A percentile compares a stretch with the other conserved stretches of the same genome.
Conservation (phyloP, 2,888 invertebrate genomes). For the Campopleginae sp. region DNA sequence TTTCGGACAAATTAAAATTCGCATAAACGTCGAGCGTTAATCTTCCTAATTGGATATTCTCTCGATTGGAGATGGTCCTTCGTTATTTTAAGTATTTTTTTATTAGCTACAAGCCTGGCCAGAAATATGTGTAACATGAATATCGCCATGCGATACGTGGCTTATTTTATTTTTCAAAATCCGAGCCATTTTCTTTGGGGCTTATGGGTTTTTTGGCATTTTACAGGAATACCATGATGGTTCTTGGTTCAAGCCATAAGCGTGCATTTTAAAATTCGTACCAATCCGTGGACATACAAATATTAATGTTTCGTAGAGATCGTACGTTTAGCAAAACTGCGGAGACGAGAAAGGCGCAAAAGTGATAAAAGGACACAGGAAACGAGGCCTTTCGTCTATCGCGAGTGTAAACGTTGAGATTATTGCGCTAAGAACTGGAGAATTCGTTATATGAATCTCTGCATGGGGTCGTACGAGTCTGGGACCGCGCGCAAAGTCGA, state of each 20-base stretch:
- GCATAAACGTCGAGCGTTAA: conserved; percentile 54
- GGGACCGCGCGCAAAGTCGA: conserved; percentile 72
- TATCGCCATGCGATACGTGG: conserved; percentile 25
- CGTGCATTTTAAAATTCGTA: neutral
- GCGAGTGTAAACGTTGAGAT: conserved; percentile 40
- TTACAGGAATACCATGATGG: neutral
- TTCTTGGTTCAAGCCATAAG: conserved; percentile 4
- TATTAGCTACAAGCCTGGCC: conserved; percentile 37
- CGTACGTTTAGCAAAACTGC: neutral
- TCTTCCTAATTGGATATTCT: conserved; percentile 53
- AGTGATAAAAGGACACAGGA: neutral
- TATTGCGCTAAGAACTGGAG: conserved; percentile 73
- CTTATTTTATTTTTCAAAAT: conserved; percentile 24
- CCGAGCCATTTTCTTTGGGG: conserved; percentile 23
- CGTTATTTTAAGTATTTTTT: conserved; percentile 56
- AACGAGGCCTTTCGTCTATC: neutral
- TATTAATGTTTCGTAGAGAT: neutral
- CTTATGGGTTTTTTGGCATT: conserved; percentile 17
- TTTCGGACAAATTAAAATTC: conserved; percentile 31
- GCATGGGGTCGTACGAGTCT: conserved; percentile 75
- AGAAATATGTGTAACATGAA: conserved; percentile 25
- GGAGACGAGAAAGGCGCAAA: conserved; percentile 1
- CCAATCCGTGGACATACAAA: neutral
- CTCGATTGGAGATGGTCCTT: conserved; percentile 40
- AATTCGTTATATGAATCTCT: conserved; percentile 78